Conservation (phyloP, 2,797 vertebrate genomes). For the Sebastes oblongus region DNA sequence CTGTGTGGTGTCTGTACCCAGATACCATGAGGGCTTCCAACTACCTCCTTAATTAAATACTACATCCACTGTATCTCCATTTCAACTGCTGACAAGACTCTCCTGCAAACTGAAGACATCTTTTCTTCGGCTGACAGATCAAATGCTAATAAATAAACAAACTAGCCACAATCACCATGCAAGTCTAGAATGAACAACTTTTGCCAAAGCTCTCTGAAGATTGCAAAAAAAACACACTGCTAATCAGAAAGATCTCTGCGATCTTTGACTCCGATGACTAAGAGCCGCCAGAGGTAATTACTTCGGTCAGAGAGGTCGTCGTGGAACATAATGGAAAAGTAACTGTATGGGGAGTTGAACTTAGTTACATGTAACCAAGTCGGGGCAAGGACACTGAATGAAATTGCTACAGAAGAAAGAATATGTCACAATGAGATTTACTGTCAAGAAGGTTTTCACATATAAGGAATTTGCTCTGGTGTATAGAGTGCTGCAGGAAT, state of each 20-base stretch:
- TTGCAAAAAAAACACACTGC: slow-evolving; percentile 25
- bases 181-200: slow-evolving; percentile 37
- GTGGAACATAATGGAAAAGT: slow-evolving; percentile 68
- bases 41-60: slow-evolving; percentile 76
- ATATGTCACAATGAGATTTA: not conserved
- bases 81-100: slow-evolving; percentile 65
- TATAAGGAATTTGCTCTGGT: not conserved
- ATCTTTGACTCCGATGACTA: slow-evolving; percentile 64
- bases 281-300: slow-evolving; percentile 70
- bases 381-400: slow-evolving; percentile 8
- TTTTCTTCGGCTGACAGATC: slow-evolving; percentile 59
- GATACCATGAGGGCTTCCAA: slow-evolving; percentile 64
- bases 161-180: slow-evolving; percentile 43
- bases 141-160: slow-evolving; percentile 74
- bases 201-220: slow-evolving; percentile 33
- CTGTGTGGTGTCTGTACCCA: slow-evolving; percentile 67
- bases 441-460: not conserved
- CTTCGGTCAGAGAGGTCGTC: slow-evolving; percentile 72
- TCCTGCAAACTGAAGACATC: slow-evolving; percentile 61
- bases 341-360: slow-evolving; percentile 58
- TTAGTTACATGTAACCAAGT: slow-evolving; percentile 54
- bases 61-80: slow-evolving; percentile 66
- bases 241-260: slow-evolving; percentile 64
- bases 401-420: slow-evolving; percentile 10
- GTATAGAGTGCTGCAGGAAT: not conserved